phyloP scores from a whole-genome alignment of 2,888 invertebrate species.

The Chloroclysta siterata region DNA sequence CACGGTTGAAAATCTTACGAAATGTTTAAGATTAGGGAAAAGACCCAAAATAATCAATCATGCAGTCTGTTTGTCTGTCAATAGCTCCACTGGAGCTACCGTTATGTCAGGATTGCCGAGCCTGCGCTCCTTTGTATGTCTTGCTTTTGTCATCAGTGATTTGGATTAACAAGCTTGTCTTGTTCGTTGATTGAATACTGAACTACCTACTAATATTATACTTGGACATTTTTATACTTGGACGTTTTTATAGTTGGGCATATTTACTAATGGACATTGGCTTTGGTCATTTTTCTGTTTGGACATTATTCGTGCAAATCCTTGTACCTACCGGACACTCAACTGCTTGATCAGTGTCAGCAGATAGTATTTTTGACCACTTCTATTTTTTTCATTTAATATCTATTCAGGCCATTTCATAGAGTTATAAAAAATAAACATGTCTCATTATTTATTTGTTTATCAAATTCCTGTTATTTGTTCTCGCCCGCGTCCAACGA shows the following conservation, averaged over 20 bases:
- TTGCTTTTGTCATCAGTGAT: conserved; percentile 20
- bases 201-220: too few species aligned
- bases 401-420: conserved; percentile 7
- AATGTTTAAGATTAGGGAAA: conserved; percentile 18
- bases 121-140: conserved; percentile 14
- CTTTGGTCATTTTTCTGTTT: too few species aligned
- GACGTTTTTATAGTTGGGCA: too few species aligned
- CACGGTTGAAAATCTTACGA: too few species aligned
- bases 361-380: background rate
- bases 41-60: conserved; percentile 55
- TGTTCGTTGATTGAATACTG: background rate
- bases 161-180: conserved; percentile 10
- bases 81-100: conserved; percentile 42
- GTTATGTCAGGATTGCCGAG: conserved; percentile 31
- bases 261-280: too few species aligned
- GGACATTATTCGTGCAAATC: too few species aligned
- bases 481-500: conserved; percentile 44
- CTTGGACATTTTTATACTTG: too few species aligned
- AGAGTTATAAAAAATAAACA: background rate
- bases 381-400: background rate
- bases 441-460: conserved; percentile 52
- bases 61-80: conserved; percentile 47
- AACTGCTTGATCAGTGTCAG: background rate
- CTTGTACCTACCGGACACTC: too few species aligned
- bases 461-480: conserved; percentile 56